These are phyloP conservation scores for Athalia circularis DNA, from an alignment of 2,888 invertebrate genomes.

Conservation along the genomic window DNA sequence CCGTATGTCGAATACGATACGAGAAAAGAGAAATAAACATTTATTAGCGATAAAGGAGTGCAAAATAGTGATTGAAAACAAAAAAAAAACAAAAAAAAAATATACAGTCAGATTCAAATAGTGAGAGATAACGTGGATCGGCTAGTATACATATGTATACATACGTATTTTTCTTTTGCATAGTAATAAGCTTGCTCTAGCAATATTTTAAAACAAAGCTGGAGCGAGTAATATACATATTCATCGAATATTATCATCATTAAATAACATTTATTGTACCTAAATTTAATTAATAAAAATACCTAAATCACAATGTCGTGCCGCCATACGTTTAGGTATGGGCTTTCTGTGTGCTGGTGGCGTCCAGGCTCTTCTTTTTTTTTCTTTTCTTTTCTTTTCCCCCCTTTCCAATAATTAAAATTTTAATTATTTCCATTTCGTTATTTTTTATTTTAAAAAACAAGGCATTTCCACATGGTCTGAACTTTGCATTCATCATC, in stretches of 20 bases:
- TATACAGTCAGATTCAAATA: too few species aligned
- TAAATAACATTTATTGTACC: constrained; percentile 70
- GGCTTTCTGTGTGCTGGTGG: constrained; percentile 45
- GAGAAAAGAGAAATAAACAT: too few species aligned
- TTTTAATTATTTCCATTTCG: neutral
- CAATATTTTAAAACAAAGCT: constrained; percentile 52
- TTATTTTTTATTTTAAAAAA: neutral
- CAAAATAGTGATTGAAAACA: too few species aligned
- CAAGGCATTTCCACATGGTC: too few species aligned
- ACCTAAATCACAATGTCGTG: constrained; percentile 70
- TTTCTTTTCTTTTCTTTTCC: neutral
- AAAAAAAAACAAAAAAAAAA: too few species aligned
- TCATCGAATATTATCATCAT: constrained; percentile 65
- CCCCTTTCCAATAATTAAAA: neutral
- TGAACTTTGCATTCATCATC: too few species aligned
- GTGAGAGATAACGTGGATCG: too few species aligned
- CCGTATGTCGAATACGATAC: too few species aligned
- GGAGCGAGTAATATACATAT: too few species aligned
- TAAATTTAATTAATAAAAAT: constrained; percentile 70
- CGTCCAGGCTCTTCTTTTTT: constrained; percentile 36
- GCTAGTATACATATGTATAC: neutral
- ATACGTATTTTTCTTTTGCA: neutral
- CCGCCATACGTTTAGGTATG: constrained; percentile 55
- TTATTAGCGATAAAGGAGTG: too few species aligned
- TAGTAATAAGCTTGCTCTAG: constrained; percentile 54